Evolutionary conservation across 2,113 vertebrate genomes (phyloP).

Genomic region (Nothoprocta perdicaria): DNA sequence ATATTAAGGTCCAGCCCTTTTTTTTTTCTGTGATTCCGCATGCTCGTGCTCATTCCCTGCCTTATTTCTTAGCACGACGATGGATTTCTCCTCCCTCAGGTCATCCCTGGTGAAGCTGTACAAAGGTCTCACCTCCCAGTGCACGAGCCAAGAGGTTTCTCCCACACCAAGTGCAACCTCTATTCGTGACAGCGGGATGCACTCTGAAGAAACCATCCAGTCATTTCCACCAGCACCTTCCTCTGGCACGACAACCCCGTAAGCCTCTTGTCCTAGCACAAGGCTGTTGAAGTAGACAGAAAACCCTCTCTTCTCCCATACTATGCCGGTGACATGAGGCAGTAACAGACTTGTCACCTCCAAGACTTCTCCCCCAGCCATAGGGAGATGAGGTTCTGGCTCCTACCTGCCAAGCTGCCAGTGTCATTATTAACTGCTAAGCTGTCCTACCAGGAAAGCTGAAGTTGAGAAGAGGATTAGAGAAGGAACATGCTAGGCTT

Average conservation of each 20-base stretch:
- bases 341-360: neutral
- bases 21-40: slow-evolving; percentile 47
- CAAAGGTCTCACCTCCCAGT: slow-evolving; percentile 85
- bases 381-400: neutral
- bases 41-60: slow-evolving; percentile 56
- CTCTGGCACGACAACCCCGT: slow-evolving; percentile 78
- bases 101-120: slow-evolving; percentile 90
- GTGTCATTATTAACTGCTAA: neutral
- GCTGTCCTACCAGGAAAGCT: neutral
- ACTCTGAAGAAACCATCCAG: slow-evolving; percentile 83
- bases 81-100: slow-evolving; percentile 79
- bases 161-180: slow-evolving; percentile 69
- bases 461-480: neutral
- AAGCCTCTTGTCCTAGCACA: slow-evolving; percentile 65
- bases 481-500: neutral
- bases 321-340: neutral
- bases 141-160: slow-evolving; percentile 79
- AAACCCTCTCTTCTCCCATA: neutral
- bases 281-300: neutral
- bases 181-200: slow-evolving; percentile 82
- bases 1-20: slow-evolving; percentile 37
- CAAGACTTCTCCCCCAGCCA: neutral
- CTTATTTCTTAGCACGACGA: slow-evolving; percentile 64
- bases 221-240: slow-evolving; percentile 73
- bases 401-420: neutral